Conservation (phyloP, 2,113 vertebrate species). For the Pontoporia blainvillei region DNA sequence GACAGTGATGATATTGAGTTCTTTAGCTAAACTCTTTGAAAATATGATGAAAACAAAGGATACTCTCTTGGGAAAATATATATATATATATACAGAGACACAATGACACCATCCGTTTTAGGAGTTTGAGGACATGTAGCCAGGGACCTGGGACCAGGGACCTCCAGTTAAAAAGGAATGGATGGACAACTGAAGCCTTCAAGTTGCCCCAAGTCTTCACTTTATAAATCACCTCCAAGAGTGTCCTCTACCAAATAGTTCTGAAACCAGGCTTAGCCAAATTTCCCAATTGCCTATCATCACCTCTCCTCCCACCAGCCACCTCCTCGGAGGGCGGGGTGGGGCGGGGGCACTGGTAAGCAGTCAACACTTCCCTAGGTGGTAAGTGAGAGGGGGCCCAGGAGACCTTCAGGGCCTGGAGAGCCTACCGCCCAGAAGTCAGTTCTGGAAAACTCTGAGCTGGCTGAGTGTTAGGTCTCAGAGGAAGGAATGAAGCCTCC, state of each 20-base stretch:
- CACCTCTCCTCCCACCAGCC: background rate
- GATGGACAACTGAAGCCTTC: background rate
- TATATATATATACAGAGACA: background rate
- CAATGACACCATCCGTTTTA: background rate
- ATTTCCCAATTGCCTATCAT: background rate
- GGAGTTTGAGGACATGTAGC: background rate
- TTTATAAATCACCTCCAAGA: background rate
- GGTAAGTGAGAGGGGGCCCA: background rate
- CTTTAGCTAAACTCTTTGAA: background rate
- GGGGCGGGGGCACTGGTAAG: background rate
- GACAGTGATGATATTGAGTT: conserved; percentile 10
- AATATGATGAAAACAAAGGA: conserved; percentile 25
- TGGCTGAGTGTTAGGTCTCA: background rate
- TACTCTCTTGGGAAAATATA: background rate
- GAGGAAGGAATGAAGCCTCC: background rate
- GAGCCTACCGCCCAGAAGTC: background rate
- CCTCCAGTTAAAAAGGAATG: background rate
- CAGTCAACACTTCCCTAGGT: background rate
- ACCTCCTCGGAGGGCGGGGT: background rate
- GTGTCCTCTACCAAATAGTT: background rate
- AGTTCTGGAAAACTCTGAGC: background rate
- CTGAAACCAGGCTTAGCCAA: background rate
- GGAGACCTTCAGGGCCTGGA: background rate
- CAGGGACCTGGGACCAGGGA: background rate
- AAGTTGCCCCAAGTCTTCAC: background rate